phyloP scores from a whole-genome alignment of 2,113 vertebrate genomes.

The Petroica traversi region DNA sequence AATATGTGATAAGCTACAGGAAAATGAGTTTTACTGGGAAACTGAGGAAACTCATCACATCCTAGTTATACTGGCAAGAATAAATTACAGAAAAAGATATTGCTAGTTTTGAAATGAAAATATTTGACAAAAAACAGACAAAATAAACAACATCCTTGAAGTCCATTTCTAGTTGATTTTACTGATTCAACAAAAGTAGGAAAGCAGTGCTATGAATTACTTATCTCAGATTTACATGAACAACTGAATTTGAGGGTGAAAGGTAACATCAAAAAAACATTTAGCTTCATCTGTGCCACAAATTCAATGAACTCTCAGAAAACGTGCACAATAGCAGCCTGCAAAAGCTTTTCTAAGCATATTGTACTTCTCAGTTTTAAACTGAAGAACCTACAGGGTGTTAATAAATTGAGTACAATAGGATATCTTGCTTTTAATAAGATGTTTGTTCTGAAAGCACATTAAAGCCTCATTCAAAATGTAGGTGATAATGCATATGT shows the following conservation, averaged over 20 bases:
- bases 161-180: background rate
- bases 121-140: background rate
- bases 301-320: background rate
- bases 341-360: background rate
- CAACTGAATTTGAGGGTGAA: background rate
- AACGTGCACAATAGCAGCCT: background rate
- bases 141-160: background rate
- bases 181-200: background rate
- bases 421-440: constrained; percentile 39
- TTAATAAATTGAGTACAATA: constrained; percentile 45
- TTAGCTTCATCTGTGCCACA: background rate
- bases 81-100: background rate
- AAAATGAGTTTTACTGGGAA: background rate
- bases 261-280: background rate
- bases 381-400: background rate
- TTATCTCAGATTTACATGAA: background rate
- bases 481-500: constrained; percentile 9
- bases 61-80: background rate
- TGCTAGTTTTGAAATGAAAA: background rate
- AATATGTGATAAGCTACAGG: accelerated
- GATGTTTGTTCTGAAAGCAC: constrained; percentile 25
- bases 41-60: background rate
- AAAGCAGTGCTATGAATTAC: background rate
- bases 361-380: background rate
- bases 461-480: constrained; percentile 16